These are phyloP conservation scores for Mobula birostris DNA, from an alignment of 2,113 vertebrate species.

Conservation along the genomic window DNA sequence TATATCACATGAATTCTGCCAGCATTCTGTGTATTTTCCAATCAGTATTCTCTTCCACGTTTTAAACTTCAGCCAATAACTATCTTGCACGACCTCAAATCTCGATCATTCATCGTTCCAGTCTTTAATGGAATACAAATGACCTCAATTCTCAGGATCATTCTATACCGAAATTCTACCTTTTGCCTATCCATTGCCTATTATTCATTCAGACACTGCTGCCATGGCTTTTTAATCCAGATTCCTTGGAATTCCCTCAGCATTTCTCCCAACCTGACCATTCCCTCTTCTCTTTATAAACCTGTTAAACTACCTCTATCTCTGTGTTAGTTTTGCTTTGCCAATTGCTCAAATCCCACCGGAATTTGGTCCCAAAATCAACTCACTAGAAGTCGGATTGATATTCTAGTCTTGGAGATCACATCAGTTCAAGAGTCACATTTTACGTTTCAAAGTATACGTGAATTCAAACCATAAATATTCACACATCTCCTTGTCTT, in stretches of 20 bases:
- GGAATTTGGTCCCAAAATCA: no score
- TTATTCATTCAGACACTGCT: no score
- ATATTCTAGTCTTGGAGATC: neutral
- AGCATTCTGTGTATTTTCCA: neutral
- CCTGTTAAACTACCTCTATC: neutral
- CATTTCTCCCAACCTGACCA: no score
- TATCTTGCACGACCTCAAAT: neutral
- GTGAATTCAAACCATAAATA: neutral
- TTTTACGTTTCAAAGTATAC: neutral
- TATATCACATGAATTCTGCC: no score
- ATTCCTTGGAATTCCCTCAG: neutral
- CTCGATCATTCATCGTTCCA: neutral
- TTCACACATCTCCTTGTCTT: neutral
- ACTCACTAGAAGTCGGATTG: no score
- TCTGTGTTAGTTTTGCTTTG: neutral
- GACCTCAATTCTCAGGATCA: no score
- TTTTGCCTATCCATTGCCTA: no score
- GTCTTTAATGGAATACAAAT: neutral
- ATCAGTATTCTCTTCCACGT: neutral
- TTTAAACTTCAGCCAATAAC: neutral
- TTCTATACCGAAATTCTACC: no score
- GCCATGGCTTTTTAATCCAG: neutral
- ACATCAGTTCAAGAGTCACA: neutral
- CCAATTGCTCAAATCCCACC: neutral
- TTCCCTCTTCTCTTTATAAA: neutral